phyloP scores from a whole-genome alignment of 2,888 invertebrate species.

The Drosophila buzzatii region DNA sequence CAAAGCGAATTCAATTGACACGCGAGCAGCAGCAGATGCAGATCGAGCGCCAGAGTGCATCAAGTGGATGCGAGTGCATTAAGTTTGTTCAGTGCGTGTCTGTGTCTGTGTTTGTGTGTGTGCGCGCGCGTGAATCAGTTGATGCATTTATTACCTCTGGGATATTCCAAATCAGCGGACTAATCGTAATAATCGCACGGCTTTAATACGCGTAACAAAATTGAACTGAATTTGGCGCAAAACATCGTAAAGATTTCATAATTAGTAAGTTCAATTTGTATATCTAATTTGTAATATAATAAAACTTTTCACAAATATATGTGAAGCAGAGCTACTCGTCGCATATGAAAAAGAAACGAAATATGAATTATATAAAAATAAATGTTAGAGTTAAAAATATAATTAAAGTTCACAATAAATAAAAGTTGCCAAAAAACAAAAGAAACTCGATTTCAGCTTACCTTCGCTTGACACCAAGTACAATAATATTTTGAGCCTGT shows the following conservation, averaged over 20 bases:
- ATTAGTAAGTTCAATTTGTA: slow-evolving; percentile 66
- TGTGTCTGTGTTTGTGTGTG: slow-evolving; percentile 7
- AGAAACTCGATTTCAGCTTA: background rate
- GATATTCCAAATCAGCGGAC: background rate
- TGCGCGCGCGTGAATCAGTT: background rate
- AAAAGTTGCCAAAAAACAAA: background rate
- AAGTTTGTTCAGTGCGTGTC: background rate
- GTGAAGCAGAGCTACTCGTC: slow-evolving; percentile 43
- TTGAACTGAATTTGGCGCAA: slow-evolving; percentile 39
- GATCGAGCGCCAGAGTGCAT: slow-evolving; percentile 31
- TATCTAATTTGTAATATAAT: slow-evolving; percentile 45
- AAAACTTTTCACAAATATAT: slow-evolving; percentile 63
- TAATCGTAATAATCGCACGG: slow-evolving; percentile 1
- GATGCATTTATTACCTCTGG: background rate
- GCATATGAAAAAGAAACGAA: slow-evolving; percentile 13
- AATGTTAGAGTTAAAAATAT: slow-evolving; percentile 1
- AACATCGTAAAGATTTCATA: slow-evolving; percentile 50
- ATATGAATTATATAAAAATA: slow-evolving; percentile 12
- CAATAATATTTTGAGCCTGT: background rate
- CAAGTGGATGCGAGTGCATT: slow-evolving; percentile 1
- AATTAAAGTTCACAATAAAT: background rate
- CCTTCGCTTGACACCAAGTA: background rate
- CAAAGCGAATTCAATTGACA: slow-evolving; percentile 80
- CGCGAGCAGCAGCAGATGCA: slow-evolving; percentile 67
- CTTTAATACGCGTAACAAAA: slow-evolving; percentile 10